These are phyloP conservation scores for Siniperca obscura DNA, from an alignment of 2,797 vertebrate species.

Conservation along the genomic window DNA sequence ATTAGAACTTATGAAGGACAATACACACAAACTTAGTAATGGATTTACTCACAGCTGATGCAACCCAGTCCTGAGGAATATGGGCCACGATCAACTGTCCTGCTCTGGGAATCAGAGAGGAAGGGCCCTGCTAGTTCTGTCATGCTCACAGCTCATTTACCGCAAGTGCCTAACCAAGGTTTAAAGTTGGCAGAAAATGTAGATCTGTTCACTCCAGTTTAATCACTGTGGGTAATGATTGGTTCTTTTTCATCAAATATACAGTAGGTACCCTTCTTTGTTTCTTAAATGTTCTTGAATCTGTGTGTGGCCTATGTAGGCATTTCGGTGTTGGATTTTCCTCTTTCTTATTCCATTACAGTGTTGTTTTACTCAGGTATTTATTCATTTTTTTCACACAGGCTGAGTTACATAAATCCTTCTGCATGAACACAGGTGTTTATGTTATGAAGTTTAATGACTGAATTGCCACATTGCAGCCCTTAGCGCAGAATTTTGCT, in stretches of 20 bases:
- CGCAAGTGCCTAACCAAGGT: constrained; percentile 86
- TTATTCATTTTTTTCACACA: constrained; percentile 62
- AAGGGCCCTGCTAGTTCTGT: constrained; percentile 47
- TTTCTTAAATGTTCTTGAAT: constrained; percentile 10
- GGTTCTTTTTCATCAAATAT: constrained; percentile 21
- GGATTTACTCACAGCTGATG: constrained; percentile 39
- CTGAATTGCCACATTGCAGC: constrained; percentile 53
- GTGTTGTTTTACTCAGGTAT: constrained; percentile 84
- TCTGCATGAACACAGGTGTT: constrained; percentile 73
- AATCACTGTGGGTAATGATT: constrained; percentile 22
- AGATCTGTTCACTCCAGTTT: constrained; percentile 44
- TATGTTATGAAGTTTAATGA: constrained; percentile 52
- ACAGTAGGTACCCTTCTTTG: background rate
- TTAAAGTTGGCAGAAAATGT: constrained; percentile 59
- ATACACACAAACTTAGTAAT: background rate
- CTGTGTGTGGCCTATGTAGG: constrained; percentile 11
- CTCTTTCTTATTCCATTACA: constrained; percentile 37
- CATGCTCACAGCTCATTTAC: constrained; percentile 74
- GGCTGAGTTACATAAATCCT: constrained; percentile 67
- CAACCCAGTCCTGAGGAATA: constrained; percentile 6
- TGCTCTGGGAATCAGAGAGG: constrained; percentile 29
- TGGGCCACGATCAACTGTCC: background rate
- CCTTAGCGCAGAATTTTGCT: constrained; percentile 63
- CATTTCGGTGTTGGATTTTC: constrained; percentile 31
- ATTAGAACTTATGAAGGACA: background rate